Conservation (phyloP, 35 echinoderm and acorn worm genomes). For the Lytechinus pictus region DNA sequence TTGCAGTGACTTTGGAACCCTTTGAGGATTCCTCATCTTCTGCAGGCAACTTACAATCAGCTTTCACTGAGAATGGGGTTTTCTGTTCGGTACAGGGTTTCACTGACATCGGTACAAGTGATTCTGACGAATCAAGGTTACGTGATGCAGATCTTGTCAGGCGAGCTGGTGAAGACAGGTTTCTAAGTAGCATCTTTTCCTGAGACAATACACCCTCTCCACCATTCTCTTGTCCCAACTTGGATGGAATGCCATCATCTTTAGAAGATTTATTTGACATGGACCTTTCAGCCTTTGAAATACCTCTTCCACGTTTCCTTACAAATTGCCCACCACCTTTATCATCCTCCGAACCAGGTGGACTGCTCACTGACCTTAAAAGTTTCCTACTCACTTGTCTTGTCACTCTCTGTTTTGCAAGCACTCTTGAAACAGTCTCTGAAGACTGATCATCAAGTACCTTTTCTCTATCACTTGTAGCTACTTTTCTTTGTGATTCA, state of each 20-base stretch:
- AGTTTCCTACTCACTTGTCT: slow-evolving; percentile 26
- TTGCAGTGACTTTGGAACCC: background rate
- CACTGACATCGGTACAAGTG: background rate
- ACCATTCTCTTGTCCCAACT: background rate
- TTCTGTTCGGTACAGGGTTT: background rate
- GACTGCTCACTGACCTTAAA: slow-evolving; percentile 33
- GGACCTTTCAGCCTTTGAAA: background rate
- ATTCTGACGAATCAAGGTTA: background rate
- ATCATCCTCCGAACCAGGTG: background rate
- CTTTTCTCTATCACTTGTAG: background rate
- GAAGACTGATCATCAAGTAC: background rate
- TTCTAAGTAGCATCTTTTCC: background rate
- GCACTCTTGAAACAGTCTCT: background rate
- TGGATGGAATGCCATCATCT: background rate
- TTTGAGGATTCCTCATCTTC: background rate
- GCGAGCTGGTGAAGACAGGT: slow-evolving; percentile 38
- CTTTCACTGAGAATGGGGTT: background rate
- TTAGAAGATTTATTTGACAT: background rate
- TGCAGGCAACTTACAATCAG: background rate
- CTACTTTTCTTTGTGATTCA: background rate
- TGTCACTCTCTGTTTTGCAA: background rate
- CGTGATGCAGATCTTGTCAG: slow-evolving; percentile 32
- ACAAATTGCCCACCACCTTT: background rate
- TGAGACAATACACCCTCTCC: background rate
- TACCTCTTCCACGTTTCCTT: background rate